phyloP scores from a whole-genome alignment of 1,140 invertebrate species.

The Pogonomyrmex californicus region DNA sequence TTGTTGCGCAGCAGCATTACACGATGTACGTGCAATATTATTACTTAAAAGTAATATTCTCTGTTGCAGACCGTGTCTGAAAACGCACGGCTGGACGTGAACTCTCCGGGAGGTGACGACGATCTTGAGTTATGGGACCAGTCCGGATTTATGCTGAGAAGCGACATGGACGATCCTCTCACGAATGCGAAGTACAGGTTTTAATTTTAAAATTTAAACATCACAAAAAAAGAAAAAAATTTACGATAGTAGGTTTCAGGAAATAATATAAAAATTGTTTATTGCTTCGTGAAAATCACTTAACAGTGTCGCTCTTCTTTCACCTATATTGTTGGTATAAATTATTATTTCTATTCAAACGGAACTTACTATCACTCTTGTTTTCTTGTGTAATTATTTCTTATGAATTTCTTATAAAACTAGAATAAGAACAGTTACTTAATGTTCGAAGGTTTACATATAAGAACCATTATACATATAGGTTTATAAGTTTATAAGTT shows the following conservation, averaged over 20 bases:
- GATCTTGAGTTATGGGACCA: constrained; percentile 84
- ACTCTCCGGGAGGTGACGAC: constrained; percentile 78
- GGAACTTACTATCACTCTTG: neutral
- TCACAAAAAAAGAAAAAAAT: no score
- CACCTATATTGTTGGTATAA: neutral
- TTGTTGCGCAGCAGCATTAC: neutral
- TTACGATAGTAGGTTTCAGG: neutral
- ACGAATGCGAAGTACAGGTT: constrained; percentile 78
- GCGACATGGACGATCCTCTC: constrained; percentile 79
- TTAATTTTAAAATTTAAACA: neutral
- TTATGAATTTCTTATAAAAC: neutral
- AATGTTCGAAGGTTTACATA: neutral
- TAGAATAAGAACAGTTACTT: neutral
- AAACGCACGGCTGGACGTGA: constrained; percentile 81
- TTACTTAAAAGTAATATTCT: neutral
- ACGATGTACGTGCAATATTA: neutral
- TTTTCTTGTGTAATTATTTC: neutral
- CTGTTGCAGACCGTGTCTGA: constrained; percentile 81
- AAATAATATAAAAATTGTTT: neutral
- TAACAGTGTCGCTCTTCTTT: neutral
- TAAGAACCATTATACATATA: no score
- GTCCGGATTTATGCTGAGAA: constrained; percentile 83
- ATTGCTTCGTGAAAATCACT: neutral
- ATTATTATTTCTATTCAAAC: neutral
- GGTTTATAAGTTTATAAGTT: no score